These are phyloP conservation scores for Dromaius novaehollandiae DNA, from an alignment of 2,113 vertebrate species.

Conservation along the genomic window DNA sequence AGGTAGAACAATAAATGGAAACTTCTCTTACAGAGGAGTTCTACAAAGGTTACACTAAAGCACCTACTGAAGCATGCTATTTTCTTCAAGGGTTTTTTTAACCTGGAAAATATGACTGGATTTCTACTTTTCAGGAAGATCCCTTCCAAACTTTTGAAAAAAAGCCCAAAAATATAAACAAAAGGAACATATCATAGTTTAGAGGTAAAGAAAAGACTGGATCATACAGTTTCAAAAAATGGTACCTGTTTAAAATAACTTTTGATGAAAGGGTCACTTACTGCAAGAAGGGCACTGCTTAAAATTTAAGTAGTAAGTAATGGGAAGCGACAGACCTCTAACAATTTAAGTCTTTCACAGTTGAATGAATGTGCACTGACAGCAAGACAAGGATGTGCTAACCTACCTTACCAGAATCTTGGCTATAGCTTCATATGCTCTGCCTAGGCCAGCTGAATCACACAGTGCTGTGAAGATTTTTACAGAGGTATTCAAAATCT, in stretches of 20 bases:
- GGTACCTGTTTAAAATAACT: conserved; percentile 68
- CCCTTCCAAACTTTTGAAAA: neutral
- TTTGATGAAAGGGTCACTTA: conserved; percentile 74
- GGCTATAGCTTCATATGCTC: conserved; percentile 76
- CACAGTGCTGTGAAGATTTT: conserved; percentile 67
- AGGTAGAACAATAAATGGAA: neutral
- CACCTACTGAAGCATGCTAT: neutral
- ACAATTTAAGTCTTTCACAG: conserved; percentile 80
- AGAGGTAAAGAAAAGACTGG: conserved; percentile 21
- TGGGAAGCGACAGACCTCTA: conserved; percentile 80
- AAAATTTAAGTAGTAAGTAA: conserved; percentile 81
- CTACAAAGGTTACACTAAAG: conserved; percentile 20
- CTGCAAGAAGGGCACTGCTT: conserved; percentile 75
- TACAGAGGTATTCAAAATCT: conserved; percentile 71
- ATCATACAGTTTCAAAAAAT: conserved; percentile 23
- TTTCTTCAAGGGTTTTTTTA: neutral
- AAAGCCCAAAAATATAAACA: neutral
- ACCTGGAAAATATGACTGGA: conserved; percentile 16
- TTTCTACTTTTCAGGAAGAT: conserved; percentile 34
- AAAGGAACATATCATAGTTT: neutral
- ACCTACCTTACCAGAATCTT: conserved; percentile 81
- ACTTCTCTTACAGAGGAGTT: neutral
- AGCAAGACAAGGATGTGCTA: conserved; percentile 66
- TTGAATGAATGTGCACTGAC: conserved; percentile 73
- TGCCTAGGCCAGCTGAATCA: conserved; percentile 74